Percentiles rank a stretch among this genome's conserved stretches.
phyloP scores from a whole-genome alignment of 2,888 invertebrate species.

The Ennomos quercinarius region DNA sequence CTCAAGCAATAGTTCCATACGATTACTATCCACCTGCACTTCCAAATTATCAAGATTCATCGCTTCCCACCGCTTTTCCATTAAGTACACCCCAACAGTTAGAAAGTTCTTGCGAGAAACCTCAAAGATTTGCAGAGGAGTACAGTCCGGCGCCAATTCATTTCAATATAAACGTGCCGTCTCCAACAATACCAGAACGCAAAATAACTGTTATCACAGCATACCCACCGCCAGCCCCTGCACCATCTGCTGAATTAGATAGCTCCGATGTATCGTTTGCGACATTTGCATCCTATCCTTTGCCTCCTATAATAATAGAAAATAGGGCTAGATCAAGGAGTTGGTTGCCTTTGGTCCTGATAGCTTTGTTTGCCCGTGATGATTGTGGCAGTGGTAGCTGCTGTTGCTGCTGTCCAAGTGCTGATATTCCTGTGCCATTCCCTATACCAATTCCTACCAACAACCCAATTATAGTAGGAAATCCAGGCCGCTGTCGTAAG shows the following conservation, averaged over 20 bases:
- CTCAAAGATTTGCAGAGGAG: slow-evolving; percentile 9
- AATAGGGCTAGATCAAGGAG: slow-evolving; percentile 50
- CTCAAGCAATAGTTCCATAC: slow-evolving; percentile 11
- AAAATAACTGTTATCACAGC: slow-evolving; percentile 49
- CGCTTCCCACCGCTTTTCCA: slow-evolving; percentile 24
- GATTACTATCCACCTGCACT: slow-evolving; percentile 1
- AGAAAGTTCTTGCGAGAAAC: background rate
- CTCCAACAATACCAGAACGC: slow-evolving; percentile 50
- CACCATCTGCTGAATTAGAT: slow-evolving; percentile 16
- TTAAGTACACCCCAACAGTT: background rate
- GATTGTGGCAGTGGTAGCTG: slow-evolving; percentile 39
- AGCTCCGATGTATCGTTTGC: slow-evolving; percentile 16
- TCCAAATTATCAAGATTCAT: slow-evolving; percentile 15
- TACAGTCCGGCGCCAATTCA: slow-evolving; percentile 48
- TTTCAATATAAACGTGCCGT: slow-evolving; percentile 60
- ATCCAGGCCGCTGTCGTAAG: slow-evolving; percentile 7
- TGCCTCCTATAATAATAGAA: slow-evolving; percentile 54
- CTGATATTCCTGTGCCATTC: slow-evolving; percentile 53
- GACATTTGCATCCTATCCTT: slow-evolving; percentile 27
- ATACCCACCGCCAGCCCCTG: slow-evolving; percentile 25
- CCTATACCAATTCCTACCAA: slow-evolving; percentile 60
- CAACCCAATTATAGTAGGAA: slow-evolving; percentile 49
- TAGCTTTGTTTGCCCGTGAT: slow-evolving; percentile 53
- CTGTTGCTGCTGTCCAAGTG: slow-evolving; percentile 44
- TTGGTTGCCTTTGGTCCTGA: slow-evolving; percentile 57